A percentile compares a stretch with the other conserved stretches of the same genome.
These are phyloP conservation scores for Thymelicus sylvestris DNA, from an alignment of 2,888 invertebrate genomes.

Conservation along the genomic window DNA sequence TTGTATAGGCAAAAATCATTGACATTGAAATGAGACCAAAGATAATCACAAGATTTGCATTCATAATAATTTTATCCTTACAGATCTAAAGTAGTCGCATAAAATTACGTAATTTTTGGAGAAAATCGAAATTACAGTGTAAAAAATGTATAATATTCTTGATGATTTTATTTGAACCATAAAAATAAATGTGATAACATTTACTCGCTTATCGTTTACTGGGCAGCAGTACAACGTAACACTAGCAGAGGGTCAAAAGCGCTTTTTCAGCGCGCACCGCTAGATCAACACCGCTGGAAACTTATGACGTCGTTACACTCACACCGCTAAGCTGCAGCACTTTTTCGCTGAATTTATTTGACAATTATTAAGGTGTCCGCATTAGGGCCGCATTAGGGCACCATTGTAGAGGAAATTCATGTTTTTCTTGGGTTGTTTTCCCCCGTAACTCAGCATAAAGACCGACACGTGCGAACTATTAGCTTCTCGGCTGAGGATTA, in stretches of 20 bases:
- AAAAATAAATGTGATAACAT: neutral
- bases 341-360: slow-evolving; percentile 79
- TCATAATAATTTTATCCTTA: no score
- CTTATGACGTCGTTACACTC: slow-evolving; percentile 78
- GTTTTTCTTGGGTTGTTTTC: slow-evolving; percentile 82
- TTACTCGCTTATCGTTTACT: neutral
- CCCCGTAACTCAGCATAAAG: slow-evolving; percentile 73
- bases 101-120: no score
- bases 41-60: no score
- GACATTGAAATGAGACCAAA: no score
- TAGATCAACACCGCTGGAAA: slow-evolving; percentile 52
- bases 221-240: neutral
- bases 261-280: slow-evolving; percentile 47
- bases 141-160: no score
- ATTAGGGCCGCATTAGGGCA: slow-evolving; percentile 75
- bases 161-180: no score
- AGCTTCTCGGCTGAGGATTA: slow-evolving; percentile 80
- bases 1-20: no score
- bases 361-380: slow-evolving; percentile 83
- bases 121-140: no score
- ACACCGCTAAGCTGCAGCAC: slow-evolving; percentile 63
- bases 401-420: slow-evolving; percentile 73
- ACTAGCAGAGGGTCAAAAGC: slow-evolving; percentile 40
- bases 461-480: slow-evolving; percentile 83
- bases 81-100: no score